Evolutionary conservation across 1,140 invertebrate genomes (phyloP).

Genomic region (Drosophila obscura): DNA sequence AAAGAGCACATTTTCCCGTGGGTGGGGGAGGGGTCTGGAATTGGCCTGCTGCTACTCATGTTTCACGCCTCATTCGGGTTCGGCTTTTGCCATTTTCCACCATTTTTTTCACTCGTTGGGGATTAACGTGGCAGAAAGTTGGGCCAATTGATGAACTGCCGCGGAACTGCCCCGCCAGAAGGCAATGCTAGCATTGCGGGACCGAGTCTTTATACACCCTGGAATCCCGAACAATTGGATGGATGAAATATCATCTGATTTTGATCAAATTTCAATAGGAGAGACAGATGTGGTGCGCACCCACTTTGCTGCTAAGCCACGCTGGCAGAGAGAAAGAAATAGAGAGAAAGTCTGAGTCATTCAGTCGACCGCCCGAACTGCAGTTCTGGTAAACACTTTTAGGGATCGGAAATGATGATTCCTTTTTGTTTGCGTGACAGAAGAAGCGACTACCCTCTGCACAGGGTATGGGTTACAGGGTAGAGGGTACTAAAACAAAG

Average conservation of each 20-base stretch:
- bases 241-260: no score
- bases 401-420: no score
- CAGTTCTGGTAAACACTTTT: neutral
- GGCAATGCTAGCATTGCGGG: no score
- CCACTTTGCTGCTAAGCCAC: no score
- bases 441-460: no score
- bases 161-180: neutral
- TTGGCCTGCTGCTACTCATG: slow-evolving; percentile 25
- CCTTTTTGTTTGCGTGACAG: no score
- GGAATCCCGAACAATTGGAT: no score
- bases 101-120: neutral
- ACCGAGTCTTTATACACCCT: no score
- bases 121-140: slow-evolving; percentile 48
- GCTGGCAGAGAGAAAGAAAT: neutral
- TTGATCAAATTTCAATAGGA: no score
- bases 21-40: slow-evolving; percentile 6
- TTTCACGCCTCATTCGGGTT: slow-evolving; percentile 47
- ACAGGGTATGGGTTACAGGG: neutral
- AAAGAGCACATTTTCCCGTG: slow-evolving; percentile 18
- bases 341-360: neutral
- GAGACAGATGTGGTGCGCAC: no score
- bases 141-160: slow-evolving; percentile 46
- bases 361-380: no score
- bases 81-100: slow-evolving; percentile 5
- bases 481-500: neutral